Evolutionary conservation across 2,888 invertebrate genomes (phyloP).

Genomic region (Malachius bipustulatus): DNA sequence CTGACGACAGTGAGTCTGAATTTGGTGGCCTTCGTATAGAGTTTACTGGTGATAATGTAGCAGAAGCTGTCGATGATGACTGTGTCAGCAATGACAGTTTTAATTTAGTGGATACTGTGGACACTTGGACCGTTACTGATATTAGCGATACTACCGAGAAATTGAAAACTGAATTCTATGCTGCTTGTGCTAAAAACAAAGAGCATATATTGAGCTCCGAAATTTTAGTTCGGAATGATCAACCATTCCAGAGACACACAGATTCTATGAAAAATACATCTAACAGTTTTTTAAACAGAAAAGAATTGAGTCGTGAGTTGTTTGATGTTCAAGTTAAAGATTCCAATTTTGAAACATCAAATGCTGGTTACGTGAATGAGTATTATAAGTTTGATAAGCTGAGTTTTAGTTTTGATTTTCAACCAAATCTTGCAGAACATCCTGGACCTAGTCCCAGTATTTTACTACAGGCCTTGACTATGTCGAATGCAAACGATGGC

Average conservation of each 20-base stretch:
- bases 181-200: conserved; percentile 33
- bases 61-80: conserved; percentile 64
- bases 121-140: conserved; percentile 29
- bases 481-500: conserved; percentile 98
- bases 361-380: conserved; percentile 15
- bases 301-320: neutral
- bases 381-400: conserved; percentile 27
- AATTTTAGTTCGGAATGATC: conserved; percentile 25
- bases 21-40: conserved; percentile 60
- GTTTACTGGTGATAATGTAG: conserved; percentile 73
- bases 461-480: conserved; percentile 87
- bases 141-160: conserved; percentile 32
- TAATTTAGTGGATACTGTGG: conserved; percentile 25
- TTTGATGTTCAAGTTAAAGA: neutral
- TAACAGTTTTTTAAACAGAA: neutral
- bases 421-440: conserved; percentile 67
- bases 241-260: neutral
- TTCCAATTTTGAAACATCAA: neutral
- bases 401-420: conserved; percentile 71
- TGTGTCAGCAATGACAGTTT: conserved; percentile 26
- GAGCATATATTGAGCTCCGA: conserved; percentile 30
- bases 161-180: conserved; percentile 40
- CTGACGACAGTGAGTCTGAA: conserved; percentile 36
- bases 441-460: conserved; percentile 91
- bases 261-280: neutral